Evolutionary conservation across 2,113 vertebrate genomes (phyloP).

Genomic region (Camelus dromedarius): DNA sequence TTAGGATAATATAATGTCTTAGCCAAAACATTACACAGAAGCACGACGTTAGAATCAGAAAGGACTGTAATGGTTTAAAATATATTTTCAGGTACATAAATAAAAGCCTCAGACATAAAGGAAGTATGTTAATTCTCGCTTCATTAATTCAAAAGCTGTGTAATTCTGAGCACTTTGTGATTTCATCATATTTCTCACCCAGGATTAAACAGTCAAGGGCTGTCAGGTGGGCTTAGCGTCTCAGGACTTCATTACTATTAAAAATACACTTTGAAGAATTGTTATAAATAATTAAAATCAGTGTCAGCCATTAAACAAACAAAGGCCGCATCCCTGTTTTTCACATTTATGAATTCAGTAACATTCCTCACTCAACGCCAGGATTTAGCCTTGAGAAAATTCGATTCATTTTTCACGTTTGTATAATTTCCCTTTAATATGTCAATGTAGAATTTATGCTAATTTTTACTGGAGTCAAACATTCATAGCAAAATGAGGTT

Average conservation of each 20-base stretch:
- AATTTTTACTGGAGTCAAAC: slow-evolving; percentile 52
- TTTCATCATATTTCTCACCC: not conserved
- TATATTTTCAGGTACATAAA: slow-evolving; percentile 41
- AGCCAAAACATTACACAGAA: not conserved
- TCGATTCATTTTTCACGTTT: slow-evolving; percentile 53
- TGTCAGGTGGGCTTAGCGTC: slow-evolving; percentile 21
- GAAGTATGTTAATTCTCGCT: slow-evolving; percentile 37
- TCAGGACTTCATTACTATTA: slow-evolving; percentile 51
- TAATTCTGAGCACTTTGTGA: slow-evolving; percentile 44
- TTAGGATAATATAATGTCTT: not conserved
- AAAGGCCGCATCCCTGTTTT: slow-evolving; percentile 9
- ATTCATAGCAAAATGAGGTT: slow-evolving; percentile 39
- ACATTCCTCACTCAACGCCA: not conserved
- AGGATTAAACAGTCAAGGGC: slow-evolving; percentile 35
- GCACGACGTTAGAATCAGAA: not conserved
- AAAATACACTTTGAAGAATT: slow-evolving; percentile 63
- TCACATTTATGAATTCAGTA: slow-evolving; percentile 10
- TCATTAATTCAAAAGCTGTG: slow-evolving; percentile 39
- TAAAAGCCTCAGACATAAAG: not conserved
- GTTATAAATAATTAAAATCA: slow-evolving; percentile 73
- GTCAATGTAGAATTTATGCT: slow-evolving; percentile 41
- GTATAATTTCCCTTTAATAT: slow-evolving; percentile 50
- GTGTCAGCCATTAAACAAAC: slow-evolving; percentile 59
- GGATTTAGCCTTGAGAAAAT: slow-evolving; percentile 49
- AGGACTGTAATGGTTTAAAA: not conserved